Base-by-base conservation (phyloP, 1,140 invertebrate genomes). In the Drosophila pectinifera region DNA sequence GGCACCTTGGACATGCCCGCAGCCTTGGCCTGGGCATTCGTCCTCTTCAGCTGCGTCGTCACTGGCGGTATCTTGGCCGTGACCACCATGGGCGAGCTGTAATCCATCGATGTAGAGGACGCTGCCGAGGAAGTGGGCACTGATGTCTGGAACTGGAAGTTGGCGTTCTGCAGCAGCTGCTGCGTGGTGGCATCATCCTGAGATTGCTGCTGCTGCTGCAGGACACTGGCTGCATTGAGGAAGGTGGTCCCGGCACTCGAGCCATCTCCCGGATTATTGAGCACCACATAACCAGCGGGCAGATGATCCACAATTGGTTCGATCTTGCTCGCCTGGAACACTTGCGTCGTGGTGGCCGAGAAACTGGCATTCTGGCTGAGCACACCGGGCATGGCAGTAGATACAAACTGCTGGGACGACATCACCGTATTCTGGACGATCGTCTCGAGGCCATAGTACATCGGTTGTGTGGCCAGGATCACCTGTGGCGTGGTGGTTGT, bases 351-450 rank as follows among this genome's bases (percentile, higher is more conserved):
- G 1, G 95, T 96, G 42, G 96, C 95, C 28, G 95, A 95, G 91
- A 96, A 96, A 90, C 96, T 96, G 77, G 95, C 96, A 79, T 95
- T 95, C 76, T 95, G 94, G 28, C 95, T 95, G 8, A 96, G 92
- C 11, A 96, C 95, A 45, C 96, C 96, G 51, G 95, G 95, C 92
- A 96, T 95, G 5, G 95, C 94, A 4, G 95, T 95, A 10, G 96
- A 95, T 26, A 96, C 94, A 89, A 96, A 96, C 77, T 96, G 96
- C 86, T 96, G 96, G 24, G 96, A 96, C 20, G 95, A 96, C 96
- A 96, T 96, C 0, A 96, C 96, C 13, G 96, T 96, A 81, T 96
- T 97, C 91, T 96, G 96, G 11, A 97, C 96, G 58, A 97, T 96
- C 0, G 96, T 97, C 92, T 97, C 96, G 68, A 97, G 93, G 1